Percentiles rank a stretch among this genome's conserved stretches.
These are phyloP conservation scores for Alosa sapidissima DNA, from an alignment of 2,797 vertebrate species.

Conservation along the genomic window DNA sequence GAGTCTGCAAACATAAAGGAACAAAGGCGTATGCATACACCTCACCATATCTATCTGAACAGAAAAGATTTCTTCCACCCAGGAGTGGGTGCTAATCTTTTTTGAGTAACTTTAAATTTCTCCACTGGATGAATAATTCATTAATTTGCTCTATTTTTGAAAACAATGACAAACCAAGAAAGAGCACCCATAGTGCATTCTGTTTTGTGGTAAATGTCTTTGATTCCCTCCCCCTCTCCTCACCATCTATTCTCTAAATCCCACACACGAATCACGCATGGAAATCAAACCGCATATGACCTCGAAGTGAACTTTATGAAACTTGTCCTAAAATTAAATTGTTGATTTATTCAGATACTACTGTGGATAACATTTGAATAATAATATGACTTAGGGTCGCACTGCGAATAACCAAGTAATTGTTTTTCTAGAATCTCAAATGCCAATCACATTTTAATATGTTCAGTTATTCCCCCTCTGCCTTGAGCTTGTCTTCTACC, in stretches of 20 bases:
- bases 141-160: slow-evolving; percentile 58
- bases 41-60: slow-evolving; percentile 56
- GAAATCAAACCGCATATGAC: slow-evolving; percentile 38
- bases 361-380: slow-evolving; percentile 35
- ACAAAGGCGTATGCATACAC: not conserved
- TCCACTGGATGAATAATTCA: slow-evolving; percentile 71
- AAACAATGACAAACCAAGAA: slow-evolving; percentile 67
- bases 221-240: slow-evolving; percentile 35
- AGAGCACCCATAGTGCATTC: slow-evolving; percentile 68
- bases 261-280: slow-evolving; percentile 46
- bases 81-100: slow-evolving; percentile 58
- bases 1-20: slow-evolving; percentile 56
- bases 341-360: slow-evolving; percentile 45
- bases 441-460: slow-evolving; percentile 42
- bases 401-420: slow-evolving; percentile 38
- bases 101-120: slow-evolving; percentile 36
- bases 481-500: not conserved
- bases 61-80: slow-evolving; percentile 61
- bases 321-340: slow-evolving; percentile 39
- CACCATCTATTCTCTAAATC: slow-evolving; percentile 36
- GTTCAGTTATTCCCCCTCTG: slow-evolving; percentile 25
- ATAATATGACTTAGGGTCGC: slow-evolving; percentile 37
- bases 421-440: slow-evolving; percentile 44
- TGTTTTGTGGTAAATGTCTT: slow-evolving; percentile 58
- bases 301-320: slow-evolving; percentile 41